Conservation (phyloP, 2,113 vertebrate genomes). For the Setophaga petechia region DNA sequence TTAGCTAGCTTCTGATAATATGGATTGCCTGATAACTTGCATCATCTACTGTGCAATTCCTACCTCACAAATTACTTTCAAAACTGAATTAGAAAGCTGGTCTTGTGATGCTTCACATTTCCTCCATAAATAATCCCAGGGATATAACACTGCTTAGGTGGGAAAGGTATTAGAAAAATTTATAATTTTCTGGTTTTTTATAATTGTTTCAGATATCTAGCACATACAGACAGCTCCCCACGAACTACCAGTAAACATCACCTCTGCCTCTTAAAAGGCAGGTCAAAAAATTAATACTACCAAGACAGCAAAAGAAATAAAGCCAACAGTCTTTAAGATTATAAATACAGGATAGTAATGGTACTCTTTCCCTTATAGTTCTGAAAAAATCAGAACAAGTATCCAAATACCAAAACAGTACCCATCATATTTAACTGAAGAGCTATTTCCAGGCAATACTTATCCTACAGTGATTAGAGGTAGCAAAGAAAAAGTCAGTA, state of each 20-base stretch:
- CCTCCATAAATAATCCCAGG: neutral
- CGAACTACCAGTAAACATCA: neutral
- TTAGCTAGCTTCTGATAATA: neutral
- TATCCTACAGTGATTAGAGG: neutral
- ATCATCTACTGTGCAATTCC: neutral
- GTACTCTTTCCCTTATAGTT: neutral
- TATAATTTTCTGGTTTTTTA: neutral
- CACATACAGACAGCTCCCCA: neutral
- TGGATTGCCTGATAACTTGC: neutral
- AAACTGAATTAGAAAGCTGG: neutral
- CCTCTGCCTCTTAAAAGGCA: neutral
- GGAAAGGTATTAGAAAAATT: neutral
- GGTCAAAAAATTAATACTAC: neutral
- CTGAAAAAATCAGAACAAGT: neutral
- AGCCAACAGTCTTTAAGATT: neutral
- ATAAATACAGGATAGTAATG: neutral
- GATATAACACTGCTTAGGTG: neutral
- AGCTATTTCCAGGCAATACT: neutral
- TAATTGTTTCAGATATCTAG: neutral
- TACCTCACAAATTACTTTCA: neutral
- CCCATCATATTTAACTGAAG: neutral
- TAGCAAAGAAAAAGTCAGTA: neutral
- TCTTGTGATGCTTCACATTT: neutral
- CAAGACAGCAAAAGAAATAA: neutral
- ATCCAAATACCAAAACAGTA: neutral